These are phyloP conservation scores for Centrocercus urophasianus DNA, from an alignment of 2,113 vertebrate genomes.

Conservation along the genomic window DNA sequence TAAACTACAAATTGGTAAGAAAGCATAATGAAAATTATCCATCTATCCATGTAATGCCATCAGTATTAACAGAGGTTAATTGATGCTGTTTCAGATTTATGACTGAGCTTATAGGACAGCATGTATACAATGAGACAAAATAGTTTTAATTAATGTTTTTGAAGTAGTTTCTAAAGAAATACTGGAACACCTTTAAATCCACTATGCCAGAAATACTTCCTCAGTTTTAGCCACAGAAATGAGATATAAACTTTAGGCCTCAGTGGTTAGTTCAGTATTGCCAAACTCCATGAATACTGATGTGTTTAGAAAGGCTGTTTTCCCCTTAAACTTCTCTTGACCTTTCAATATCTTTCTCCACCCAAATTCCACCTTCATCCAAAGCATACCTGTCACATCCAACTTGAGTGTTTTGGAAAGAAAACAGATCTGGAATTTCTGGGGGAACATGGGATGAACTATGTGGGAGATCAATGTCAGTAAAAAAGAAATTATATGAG, in stretches of 20 bases:
- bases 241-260: slow-evolving; percentile 1
- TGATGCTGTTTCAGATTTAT: background rate
- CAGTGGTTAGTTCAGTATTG: slow-evolving; percentile 13
- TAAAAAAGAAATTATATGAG: background rate
- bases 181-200: slow-evolving; percentile 16
- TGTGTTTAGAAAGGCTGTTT: slow-evolving; percentile 16
- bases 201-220: background rate
- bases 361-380: background rate
- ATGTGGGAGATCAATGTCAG: background rate
- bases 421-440: background rate
- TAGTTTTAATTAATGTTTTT: slow-evolving; percentile 37
- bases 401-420: background rate
- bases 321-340: slow-evolving; percentile 28
- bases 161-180: slow-evolving; percentile 6
- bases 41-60: background rate
- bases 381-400: background rate
- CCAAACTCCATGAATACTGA: background rate
- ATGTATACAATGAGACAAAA: background rate
- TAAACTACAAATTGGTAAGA: background rate
- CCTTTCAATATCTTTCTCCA: background rate
- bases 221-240: background rate
- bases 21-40: background rate
- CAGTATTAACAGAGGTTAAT: background rate
- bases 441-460: background rate
- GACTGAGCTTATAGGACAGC: background rate